Conservation (phyloP, 2,888 invertebrate species). For the Timema cristinae region DNA sequence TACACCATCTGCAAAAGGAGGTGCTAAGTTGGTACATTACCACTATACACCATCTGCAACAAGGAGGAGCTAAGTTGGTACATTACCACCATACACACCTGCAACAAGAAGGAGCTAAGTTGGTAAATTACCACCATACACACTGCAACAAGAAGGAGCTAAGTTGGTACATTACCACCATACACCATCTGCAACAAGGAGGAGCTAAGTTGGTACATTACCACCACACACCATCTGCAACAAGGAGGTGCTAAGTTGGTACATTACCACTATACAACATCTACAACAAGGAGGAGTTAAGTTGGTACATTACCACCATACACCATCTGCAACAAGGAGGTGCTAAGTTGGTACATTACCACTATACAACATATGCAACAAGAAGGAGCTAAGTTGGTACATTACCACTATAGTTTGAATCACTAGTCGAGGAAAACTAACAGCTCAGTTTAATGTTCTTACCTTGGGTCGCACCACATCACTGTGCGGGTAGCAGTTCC, state of each 20-base stretch:
- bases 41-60: conserved; percentile 67
- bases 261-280: conserved; percentile 59
- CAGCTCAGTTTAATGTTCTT: conserved; percentile 20
- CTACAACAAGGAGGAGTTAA: conserved; percentile 46
- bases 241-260: conserved; percentile 9
- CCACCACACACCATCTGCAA: conserved; percentile 74
- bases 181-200: conserved; percentile 67
- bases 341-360: not conserved
- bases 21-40: not conserved
- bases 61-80: conserved; percentile 3
- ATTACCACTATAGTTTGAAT: not conserved
- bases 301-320: conserved; percentile 55
- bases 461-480: conserved; percentile 68
- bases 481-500: conserved; percentile 61
- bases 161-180: conserved; percentile 46
- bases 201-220: not conserved
- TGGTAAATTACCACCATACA: conserved; percentile 59
- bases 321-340: conserved; percentile 58
- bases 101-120: conserved; percentile 31
- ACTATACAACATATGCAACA: conserved; percentile 67
- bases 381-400: not conserved
- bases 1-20: conserved; percentile 66
- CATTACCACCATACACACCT: conserved; percentile 73
- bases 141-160: conserved; percentile 48
- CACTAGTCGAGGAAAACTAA: not conserved